A percentile compares a stretch with the other conserved stretches of the same genome.
Evolutionary conservation across 2,113 vertebrate species (phyloP).

Genomic region (Tringa solitaria): DNA sequence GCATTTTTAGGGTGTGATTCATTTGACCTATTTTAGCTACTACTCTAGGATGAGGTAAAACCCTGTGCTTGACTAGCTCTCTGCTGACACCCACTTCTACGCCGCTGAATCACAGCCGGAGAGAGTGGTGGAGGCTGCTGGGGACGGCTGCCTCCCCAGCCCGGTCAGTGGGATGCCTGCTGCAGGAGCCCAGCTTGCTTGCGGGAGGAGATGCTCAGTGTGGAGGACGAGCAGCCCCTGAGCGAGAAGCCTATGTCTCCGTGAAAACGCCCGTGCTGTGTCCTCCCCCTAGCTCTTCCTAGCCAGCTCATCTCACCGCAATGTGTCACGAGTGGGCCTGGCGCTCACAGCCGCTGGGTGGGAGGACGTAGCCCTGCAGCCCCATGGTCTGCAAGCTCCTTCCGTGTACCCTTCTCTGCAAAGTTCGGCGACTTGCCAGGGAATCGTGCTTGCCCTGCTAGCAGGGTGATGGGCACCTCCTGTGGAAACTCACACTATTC

Average conservation of each 20-base stretch:
- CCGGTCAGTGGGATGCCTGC: neutral
- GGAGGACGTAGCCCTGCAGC: neutral
- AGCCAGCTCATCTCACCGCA: neutral
- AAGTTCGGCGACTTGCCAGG: fast-evolving
- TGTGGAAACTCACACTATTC: neutral
- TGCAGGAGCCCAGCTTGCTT: neutral
- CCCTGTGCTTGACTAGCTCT: conserved; percentile 29
- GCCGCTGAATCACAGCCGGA: neutral
- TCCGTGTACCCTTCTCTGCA: neutral
- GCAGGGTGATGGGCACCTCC: neutral
- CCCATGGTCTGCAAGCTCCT: neutral
- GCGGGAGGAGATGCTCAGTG: neutral
- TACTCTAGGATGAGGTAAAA: conserved; percentile 52
- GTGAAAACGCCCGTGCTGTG: neutral
- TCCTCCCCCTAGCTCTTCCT: neutral
- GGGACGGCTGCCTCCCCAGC: neutral
- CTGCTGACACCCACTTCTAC: conserved; percentile 46
- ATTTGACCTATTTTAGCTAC: conserved; percentile 68
- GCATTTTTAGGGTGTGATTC: conserved; percentile 65
- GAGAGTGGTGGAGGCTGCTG: neutral
- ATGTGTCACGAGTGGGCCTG: neutral
- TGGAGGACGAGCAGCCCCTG: fast-evolving
- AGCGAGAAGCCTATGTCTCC: neutral
- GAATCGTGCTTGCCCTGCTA: neutral
- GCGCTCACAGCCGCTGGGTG: neutral